phyloP scores from a whole-genome alignment of 2,113 vertebrate genomes.

The Eleginops maclovinus region DNA sequence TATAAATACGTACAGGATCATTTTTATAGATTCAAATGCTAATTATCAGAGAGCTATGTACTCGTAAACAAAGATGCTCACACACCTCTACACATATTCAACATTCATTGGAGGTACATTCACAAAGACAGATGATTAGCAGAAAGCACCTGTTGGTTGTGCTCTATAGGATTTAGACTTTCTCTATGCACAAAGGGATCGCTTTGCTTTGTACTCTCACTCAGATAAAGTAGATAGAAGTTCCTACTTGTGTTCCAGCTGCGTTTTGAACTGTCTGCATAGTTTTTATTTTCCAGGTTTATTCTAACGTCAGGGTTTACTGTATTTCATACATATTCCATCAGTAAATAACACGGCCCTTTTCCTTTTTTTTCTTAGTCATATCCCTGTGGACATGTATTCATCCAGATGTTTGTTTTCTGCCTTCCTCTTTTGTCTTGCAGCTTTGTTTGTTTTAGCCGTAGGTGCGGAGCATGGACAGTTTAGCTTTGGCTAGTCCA shows the following conservation, averaged over 20 bases:
- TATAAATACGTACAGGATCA: background rate
- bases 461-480: constrained; percentile 1
- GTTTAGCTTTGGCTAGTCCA: background rate
- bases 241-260: constrained; percentile 8
- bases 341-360: background rate
- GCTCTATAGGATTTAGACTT: constrained; percentile 18
- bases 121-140: constrained; percentile 23
- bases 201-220: constrained; percentile 37
- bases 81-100: constrained; percentile 2
- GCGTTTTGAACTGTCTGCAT: background rate
- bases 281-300: background rate
- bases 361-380: background rate
- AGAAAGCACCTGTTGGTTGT: constrained; percentile 37
- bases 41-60: background rate
- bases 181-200: constrained; percentile 20
- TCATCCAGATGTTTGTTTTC: constrained; percentile 1
- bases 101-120: background rate
- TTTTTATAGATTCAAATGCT: background rate
- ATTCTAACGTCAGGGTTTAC: background rate
- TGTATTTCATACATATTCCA: background rate
- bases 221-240: constrained; percentile 28
- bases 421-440: background rate
- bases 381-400: background rate
- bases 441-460: constrained; percentile 22
- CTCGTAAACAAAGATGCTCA: background rate